Percentiles rank a stretch among this genome's conserved stretches.
Evolutionary conservation across 2,797 vertebrate genomes (phyloP).

Genomic region (Spea hammondii): DNA sequence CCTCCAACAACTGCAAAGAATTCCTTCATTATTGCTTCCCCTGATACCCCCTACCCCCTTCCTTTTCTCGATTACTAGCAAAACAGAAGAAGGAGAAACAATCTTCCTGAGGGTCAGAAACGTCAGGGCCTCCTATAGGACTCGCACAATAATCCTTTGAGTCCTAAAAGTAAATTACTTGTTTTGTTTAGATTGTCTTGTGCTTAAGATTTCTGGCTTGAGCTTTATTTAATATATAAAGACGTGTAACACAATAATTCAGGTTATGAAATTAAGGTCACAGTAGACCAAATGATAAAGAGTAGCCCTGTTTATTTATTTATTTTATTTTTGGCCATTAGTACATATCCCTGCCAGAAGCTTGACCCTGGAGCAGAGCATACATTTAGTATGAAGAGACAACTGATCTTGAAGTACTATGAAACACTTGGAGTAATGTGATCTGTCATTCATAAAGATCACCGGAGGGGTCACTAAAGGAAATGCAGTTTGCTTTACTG

Average conservation of each 20-base stretch:
- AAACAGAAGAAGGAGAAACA: slow-evolving; percentile 40
- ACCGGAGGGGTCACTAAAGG: too few species aligned
- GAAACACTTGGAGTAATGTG: too few species aligned
- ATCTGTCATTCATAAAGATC: too few species aligned
- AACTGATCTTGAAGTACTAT: too few species aligned
- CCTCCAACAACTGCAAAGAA: slow-evolving; percentile 47
- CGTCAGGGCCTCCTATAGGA: slow-evolving; percentile 29
- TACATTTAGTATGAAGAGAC: too few species aligned
- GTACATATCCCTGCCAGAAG: too few species aligned
- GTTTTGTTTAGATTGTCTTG: slow-evolving; percentile 26
- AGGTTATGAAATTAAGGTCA: too few species aligned
- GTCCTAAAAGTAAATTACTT: slow-evolving; percentile 41
- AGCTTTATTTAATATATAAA: slow-evolving; percentile 17
- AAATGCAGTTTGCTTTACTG: too few species aligned
- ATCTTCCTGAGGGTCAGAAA: slow-evolving; percentile 30
- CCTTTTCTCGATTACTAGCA: slow-evolving; percentile 39
- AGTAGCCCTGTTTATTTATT: too few species aligned
- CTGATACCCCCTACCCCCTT: slow-evolving; percentile 19
- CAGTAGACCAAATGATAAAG: too few species aligned
- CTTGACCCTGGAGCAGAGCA: too few species aligned
- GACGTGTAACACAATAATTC: slow-evolving; percentile 8
- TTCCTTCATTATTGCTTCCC: slow-evolving; percentile 35
- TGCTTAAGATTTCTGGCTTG: slow-evolving; percentile 16
- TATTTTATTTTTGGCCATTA: too few species aligned
- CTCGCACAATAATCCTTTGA: slow-evolving; percentile 53